Percentiles rank a stretch among this genome's conserved stretches.
Conservation (phyloP, 2,113 vertebrate species). For the Protobothrops mucrosquamatus region DNA sequence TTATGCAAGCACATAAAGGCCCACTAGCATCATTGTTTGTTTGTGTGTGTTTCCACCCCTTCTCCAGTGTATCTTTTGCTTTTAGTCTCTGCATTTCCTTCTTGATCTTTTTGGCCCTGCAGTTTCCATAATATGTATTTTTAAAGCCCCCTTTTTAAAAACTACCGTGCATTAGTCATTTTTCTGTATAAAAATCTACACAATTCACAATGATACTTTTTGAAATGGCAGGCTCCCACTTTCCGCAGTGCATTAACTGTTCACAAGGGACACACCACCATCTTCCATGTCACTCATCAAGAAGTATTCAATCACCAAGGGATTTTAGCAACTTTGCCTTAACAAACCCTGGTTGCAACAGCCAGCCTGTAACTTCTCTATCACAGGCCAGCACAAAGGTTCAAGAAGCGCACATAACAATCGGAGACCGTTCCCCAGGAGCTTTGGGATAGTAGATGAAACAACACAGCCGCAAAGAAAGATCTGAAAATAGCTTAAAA, state of each 20-base stretch:
- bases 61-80: neutral
- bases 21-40: neutral
- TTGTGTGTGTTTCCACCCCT: neutral
- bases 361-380: neutral
- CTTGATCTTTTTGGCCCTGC: neutral
- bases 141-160: no score
- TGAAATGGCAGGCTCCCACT: neutral
- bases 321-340: neutral
- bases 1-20: neutral
- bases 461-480: neutral
- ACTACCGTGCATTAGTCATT: neutral
- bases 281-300: neutral
- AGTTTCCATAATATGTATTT: neutral
- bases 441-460: no score
- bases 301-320: neutral
- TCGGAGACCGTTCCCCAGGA: neutral
- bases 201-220: neutral
- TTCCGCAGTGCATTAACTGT: neutral
- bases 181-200: neutral
- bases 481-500: neutral
- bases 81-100: neutral
- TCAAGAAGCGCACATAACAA: neutral
- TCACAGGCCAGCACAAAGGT: neutral
- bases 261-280: neutral
- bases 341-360: neutral